A percentile compares a stretch with the other conserved stretches of the same genome.
Conservation (phyloP, 2,888 invertebrate genomes). For the Boloria selene region DNA sequence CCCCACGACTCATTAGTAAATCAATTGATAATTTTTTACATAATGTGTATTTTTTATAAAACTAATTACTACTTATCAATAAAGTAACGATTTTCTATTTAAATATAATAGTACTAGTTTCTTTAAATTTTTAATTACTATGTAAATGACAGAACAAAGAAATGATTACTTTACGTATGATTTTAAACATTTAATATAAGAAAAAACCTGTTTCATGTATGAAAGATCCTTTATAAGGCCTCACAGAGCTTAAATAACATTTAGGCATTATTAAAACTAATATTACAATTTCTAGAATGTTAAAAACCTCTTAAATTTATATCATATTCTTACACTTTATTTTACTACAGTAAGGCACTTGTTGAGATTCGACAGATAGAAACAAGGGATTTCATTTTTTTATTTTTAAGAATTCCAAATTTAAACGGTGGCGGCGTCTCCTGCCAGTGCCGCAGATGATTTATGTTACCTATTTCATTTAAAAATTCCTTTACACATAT, state of each 20-base stretch:
- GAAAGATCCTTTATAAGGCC: constrained; percentile 56
- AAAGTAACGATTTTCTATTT: too few species aligned
- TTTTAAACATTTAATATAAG: constrained; percentile 3
- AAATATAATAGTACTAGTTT: too few species aligned
- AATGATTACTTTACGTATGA: not conserved
- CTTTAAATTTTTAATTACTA: not conserved
- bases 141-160: not conserved
- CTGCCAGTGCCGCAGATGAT: constrained; percentile 52
- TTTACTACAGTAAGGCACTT: constrained; percentile 70
- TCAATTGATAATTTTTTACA: too few species aligned
- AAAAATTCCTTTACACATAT: constrained; percentile 19
- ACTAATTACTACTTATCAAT: too few species aligned
- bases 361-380: constrained; percentile 65
- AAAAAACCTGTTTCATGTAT: constrained; percentile 62
- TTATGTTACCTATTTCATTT: constrained; percentile 29
- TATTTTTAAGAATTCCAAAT: constrained; percentile 66
- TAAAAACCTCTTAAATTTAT: constrained; percentile 25
- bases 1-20: too few species aligned
- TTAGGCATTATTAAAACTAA: constrained; percentile 61
- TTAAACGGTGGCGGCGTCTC: constrained; percentile 49
- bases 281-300: constrained; percentile 13
- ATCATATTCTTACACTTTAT: constrained; percentile 21
- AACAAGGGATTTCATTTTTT: constrained; percentile 62
- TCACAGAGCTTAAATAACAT: constrained; percentile 68
- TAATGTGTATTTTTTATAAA: too few species aligned